Evolutionary conservation across 2,113 vertebrate genomes (phyloP).

Genomic region (Phalacrocorax brasilianus): DNA sequence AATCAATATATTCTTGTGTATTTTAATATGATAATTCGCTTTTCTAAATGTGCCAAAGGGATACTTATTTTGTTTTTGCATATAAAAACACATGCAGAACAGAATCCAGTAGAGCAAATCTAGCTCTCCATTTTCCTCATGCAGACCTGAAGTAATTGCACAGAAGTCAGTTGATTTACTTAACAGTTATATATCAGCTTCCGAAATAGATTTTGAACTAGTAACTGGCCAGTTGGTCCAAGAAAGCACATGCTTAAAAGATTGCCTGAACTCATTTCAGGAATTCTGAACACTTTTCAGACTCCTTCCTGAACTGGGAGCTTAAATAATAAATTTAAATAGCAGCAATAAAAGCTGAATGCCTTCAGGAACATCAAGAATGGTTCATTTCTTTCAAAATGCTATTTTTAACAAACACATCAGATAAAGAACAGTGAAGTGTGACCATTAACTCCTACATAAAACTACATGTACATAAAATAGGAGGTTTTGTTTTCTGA

Average conservation of each 20-base stretch:
- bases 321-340: background rate
- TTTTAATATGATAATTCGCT: background rate
- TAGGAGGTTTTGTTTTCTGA: background rate
- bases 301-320: background rate
- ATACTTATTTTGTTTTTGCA: background rate
- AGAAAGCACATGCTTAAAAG: background rate
- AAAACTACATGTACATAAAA: background rate
- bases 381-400: background rate
- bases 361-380: background rate
- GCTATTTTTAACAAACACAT: background rate
- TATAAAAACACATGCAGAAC: background rate
- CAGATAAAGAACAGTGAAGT: background rate
- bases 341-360: background rate
- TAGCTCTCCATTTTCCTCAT: background rate
- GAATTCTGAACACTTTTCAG: background rate
- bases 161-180: background rate
- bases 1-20: background rate
- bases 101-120: background rate
- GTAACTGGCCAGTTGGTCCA: background rate
- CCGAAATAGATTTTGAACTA: background rate
- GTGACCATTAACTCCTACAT: background rate
- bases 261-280: background rate
- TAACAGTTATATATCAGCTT: background rate
- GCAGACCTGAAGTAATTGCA: background rate
- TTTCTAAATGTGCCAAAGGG: background rate